phyloP scores from a whole-genome alignment of 2,888 invertebrate genomes.

The Dexiosoma caninum region DNA sequence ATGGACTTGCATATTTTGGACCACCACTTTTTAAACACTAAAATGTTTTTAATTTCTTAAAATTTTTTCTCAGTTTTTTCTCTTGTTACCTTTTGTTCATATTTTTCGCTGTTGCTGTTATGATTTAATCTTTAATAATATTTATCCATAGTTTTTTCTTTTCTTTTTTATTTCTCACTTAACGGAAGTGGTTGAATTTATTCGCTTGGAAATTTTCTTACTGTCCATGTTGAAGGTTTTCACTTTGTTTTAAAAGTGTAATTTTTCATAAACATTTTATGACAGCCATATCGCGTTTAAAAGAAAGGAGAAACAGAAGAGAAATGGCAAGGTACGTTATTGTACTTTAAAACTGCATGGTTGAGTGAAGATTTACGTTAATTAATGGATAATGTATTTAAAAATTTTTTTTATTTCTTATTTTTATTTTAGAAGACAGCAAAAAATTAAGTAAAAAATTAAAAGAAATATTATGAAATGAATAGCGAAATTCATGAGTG shows the following conservation, averaged over 20 bases:
- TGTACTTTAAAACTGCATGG: constrained; percentile 10
- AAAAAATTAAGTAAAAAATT: constrained; percentile 12
- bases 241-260: constrained; percentile 47
- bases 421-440: constrained; percentile 7
- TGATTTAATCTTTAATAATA: constrained; percentile 51
- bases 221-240: constrained; percentile 27
- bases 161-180: constrained; percentile 48
- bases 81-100: constrained; percentile 49
- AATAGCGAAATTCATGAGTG: constrained; percentile 9
- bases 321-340: constrained; percentile 36
- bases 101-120: constrained; percentile 12
- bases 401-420: no score
- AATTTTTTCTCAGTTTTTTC: constrained; percentile 17
- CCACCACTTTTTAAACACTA: constrained; percentile 10
- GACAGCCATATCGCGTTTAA: constrained; percentile 47
- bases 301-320: background rate
- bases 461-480: background rate
- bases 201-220: constrained; percentile 60
- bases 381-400: constrained; percentile 55
- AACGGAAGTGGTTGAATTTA: constrained; percentile 63
- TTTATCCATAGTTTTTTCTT: constrained; percentile 33
- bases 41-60: constrained; percentile 59
- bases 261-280: constrained; percentile 62
- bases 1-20: constrained; percentile 24
- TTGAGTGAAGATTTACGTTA: constrained; percentile 44